Evolutionary conservation across 2,797 vertebrate species (phyloP).

Genomic region (Lacerta agilis): DNA sequence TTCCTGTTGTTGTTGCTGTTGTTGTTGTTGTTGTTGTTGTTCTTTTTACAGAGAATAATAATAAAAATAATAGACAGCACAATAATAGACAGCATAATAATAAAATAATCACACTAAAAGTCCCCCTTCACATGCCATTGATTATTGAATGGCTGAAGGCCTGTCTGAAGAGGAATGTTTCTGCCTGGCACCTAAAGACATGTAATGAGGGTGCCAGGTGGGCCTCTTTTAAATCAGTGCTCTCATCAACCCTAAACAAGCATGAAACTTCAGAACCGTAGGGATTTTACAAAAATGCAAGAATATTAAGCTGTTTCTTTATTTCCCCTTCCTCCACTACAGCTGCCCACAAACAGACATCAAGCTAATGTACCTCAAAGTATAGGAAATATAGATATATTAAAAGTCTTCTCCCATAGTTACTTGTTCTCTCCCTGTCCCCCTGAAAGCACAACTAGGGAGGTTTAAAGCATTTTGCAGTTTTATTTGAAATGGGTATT

Average conservation of each 20-base stretch:
- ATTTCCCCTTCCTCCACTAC: not conserved
- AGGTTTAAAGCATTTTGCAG: constrained; percentile 31
- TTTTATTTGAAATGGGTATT: constrained; percentile 30
- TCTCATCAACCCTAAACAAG: not conserved
- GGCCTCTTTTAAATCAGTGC: not conserved
- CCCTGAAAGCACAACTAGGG: not conserved
- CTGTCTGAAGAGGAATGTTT: too few relatives aligned
- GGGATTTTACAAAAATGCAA: not conserved
- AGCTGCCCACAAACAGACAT: not conserved
- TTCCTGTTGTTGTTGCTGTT: too few relatives aligned
- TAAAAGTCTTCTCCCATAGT: not conserved
- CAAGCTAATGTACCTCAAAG: not conserved
- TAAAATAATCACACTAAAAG: too few relatives aligned
- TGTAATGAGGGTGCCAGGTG: too few relatives aligned
- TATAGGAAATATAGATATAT: not conserved
- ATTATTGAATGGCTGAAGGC: too few relatives aligned
- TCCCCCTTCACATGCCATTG: too few relatives aligned
- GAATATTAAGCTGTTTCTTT: not conserved
- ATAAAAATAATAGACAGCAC: too few relatives aligned
- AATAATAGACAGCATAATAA: too few relatives aligned
- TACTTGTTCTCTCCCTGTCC: not conserved
- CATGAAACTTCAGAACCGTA: not conserved
- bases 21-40: too few relatives aligned
- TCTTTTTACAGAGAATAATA: too few relatives aligned
- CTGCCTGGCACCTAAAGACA: too few relatives aligned